These are phyloP conservation scores for Polia nebulosa DNA, from an alignment of 2,888 invertebrate species.

Conservation along the genomic window DNA sequence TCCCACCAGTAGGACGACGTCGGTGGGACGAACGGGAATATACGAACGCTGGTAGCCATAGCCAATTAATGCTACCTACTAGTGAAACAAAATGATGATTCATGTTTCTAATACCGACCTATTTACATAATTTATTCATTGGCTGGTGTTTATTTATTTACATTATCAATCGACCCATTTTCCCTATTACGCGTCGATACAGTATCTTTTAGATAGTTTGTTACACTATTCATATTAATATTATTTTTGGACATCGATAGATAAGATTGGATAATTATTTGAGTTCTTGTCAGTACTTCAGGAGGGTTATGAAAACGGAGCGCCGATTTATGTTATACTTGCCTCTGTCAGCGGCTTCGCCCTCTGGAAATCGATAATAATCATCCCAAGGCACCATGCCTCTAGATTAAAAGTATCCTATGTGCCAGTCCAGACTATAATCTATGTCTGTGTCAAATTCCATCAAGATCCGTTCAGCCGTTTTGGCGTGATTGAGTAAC, in stretches of 20 bases:
- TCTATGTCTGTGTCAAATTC: too few relatives aligned
- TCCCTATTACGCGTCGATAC: constrained; percentile 22
- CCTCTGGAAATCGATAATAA: too few relatives aligned
- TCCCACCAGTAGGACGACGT: background rate
- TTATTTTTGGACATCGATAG: constrained; percentile 34
- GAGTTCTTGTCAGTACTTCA: constrained; percentile 1
- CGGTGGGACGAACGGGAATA: too few relatives aligned
- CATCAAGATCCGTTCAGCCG: too few relatives aligned
- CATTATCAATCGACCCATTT: constrained; percentile 47
- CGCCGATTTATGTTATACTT: background rate
- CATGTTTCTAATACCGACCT: background rate
- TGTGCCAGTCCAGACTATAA: too few relatives aligned
- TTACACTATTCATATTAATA: constrained; percentile 14
- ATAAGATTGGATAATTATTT: constrained; percentile 24
- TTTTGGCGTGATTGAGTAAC: too few relatives aligned
- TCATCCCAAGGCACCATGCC: too few relatives aligned
- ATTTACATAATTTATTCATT: constrained; percentile 28
- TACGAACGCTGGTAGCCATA: too few relatives aligned
- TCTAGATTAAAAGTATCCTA: too few relatives aligned
- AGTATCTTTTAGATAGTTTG: constrained; percentile 27
- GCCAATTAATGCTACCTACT: background rate
- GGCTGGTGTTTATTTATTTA: constrained; percentile 31
- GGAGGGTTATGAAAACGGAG: background rate
- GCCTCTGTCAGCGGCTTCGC: too few relatives aligned
- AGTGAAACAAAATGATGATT: constrained; percentile 15